These are phyloP conservation scores for Callopanchax toddi DNA, from an alignment of 2,113 vertebrate genomes.

Conservation along the genomic window DNA sequence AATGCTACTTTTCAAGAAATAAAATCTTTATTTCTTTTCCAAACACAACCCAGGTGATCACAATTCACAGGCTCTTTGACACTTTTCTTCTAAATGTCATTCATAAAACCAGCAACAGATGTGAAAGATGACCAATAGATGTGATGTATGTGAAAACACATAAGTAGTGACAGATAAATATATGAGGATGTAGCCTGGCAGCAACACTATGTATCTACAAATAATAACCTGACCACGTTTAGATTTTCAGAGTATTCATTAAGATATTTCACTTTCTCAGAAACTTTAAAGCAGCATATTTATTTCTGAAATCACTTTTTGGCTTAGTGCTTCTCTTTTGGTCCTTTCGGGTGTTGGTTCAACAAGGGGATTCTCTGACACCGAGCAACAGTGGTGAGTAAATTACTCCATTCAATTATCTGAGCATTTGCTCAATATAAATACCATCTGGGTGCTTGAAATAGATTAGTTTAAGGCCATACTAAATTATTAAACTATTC, in stretches of 20 bases:
- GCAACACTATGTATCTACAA: not conserved
- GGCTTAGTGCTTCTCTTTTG: conserved; percentile 51
- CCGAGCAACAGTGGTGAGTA: conserved; percentile 71
- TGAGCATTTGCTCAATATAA: conserved; percentile 79
- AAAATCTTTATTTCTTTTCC: too few species aligned
- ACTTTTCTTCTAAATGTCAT: too few species aligned
- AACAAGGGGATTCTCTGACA: conserved; percentile 59
- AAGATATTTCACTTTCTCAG: conserved; percentile 45
- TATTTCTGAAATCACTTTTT: conserved; percentile 57
- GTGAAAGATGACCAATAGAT: too few species aligned
- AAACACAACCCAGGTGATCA: too few species aligned
- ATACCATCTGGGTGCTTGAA: conserved; percentile 79
- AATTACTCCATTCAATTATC: conserved; percentile 81
- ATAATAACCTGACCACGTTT: conserved; percentile 17
- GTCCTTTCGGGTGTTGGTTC: conserved; percentile 56
- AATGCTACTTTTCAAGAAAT: too few species aligned
- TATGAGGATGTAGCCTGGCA: too few species aligned
- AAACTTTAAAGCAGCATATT: conserved; percentile 39
- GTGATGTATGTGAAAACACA: too few species aligned
- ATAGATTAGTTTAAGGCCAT: conserved; percentile 81
- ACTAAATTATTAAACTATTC: conserved; percentile 80
- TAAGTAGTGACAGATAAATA: too few species aligned
- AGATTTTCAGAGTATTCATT: conserved; percentile 31
- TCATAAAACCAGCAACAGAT: too few species aligned
- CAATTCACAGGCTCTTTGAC: too few species aligned